Base-by-base conservation (phyloP, 2,888 invertebrate genomes). In the Myathropa florea region DNA sequence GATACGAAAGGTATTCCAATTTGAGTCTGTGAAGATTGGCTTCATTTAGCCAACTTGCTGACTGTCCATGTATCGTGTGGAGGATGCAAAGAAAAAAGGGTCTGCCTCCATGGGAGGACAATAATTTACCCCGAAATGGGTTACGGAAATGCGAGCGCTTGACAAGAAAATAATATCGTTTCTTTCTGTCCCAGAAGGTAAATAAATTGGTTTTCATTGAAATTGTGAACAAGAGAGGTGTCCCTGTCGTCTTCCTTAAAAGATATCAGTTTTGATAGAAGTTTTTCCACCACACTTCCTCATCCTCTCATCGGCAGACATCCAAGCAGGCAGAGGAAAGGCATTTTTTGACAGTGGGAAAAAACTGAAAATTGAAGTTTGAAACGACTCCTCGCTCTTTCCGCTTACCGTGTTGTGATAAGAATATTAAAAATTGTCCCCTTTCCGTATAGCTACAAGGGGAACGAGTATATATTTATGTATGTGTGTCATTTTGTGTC, bases 361-460 rank as follows among this genome's bases (percentile, higher is more conserved):
- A 33, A 33, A 2, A 12, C 70, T 55, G 24, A 33, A 71, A 65
- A 75, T 75, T 68, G 33, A 77, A 65, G 60, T 23, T 72, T 28
- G 60, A 65, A 71, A 65, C 57, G 46, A 60, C 71, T 57, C 64
- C 70, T 70, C 53, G 1, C 14, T 21, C 53, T 23, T 73, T 65
- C 26, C 59, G 30, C 59, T 77, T 23, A 24, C 60, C 18, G 39
- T 65, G 26, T 39, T 55, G 30, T 68, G 71, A 80, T 76, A 63
- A 57, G 80, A 80, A 76, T 80, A 71, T 71, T 84, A 57, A 80
- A 84, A 76, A 71, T 71, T 70, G 75, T 53, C 59, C 65, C 61
- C 73, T 78, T 59, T 60, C n/a, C n/a, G n/a, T n/a, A n/a, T n/a
- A n/a, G n/a, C n/a, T n/a, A n/a, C n/a, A n/a, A n/a, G n/a, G n/a